These are phyloP conservation scores for Odiellus spinosus DNA, from an alignment of 2,888 invertebrate genomes.

Conservation along the genomic window DNA sequence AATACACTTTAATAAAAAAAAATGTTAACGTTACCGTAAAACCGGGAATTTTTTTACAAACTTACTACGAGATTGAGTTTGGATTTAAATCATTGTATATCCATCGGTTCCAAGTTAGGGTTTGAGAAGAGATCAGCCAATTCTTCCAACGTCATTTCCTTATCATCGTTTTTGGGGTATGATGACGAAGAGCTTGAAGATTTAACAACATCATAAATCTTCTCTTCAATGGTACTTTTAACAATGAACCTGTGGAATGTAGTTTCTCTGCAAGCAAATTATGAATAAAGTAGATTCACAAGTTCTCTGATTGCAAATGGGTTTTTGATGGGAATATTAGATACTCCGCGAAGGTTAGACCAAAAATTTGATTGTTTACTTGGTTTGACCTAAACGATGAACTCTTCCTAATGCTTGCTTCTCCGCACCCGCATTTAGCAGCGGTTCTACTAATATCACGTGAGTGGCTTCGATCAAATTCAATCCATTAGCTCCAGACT, in stretches of 20 bases:
- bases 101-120: too few relatives aligned
- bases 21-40: too few relatives aligned
- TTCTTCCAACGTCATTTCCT: slow-evolving; percentile 1
- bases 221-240: slow-evolving; percentile 50
- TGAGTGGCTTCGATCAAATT: slow-evolving; percentile 64
- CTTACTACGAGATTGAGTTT: too few relatives aligned
- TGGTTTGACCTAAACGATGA: slow-evolving; percentile 61
- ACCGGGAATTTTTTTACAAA: too few relatives aligned
- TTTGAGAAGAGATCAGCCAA: background rate
- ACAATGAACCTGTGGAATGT: slow-evolving; percentile 54
- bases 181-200: background rate
- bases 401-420: slow-evolving; percentile 59
- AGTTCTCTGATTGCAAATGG: background rate
- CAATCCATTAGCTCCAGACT: slow-evolving; percentile 55
- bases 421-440: slow-evolving; percentile 53
- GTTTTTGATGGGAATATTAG: background rate
- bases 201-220: slow-evolving; percentile 30
- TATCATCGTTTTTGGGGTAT: background rate
- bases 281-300: slow-evolving; percentile 2
- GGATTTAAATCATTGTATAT: too few relatives aligned
- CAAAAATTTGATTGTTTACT: too few relatives aligned
- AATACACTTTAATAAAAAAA: too few relatives aligned
- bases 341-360: background rate
- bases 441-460: slow-evolving; percentile 55
- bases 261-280: slow-evolving; percentile 37